Evolutionary conservation across 1,140 invertebrate species (phyloP), one percentile per base, ranked within the genome.

Genomic region (Heliothis subflexa): DNA sequence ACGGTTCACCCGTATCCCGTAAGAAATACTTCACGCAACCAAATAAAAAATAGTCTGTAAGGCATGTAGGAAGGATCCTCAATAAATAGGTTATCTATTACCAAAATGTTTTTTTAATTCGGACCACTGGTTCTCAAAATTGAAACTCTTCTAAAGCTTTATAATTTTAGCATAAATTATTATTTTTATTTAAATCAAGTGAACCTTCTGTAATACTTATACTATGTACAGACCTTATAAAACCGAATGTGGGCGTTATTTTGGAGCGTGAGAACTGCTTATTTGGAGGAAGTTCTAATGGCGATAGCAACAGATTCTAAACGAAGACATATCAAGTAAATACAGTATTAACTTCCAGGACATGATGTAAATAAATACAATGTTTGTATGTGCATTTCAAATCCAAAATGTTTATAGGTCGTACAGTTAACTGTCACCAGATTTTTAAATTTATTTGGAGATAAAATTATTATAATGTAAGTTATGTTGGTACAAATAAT

Each of bases 211-310:
- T 50, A 70, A 25, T 28, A 18, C 10, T 18, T 25, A 2, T 25
- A 1, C 21, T 25, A 25, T 25, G 10, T 70, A n/a, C 28, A 25
- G 50, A 52, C 12, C 3, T 13, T n/a, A 18, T 21, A 14, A 18
- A 57, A 54, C n/a, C n/a, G 14, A 25, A 49, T 59, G 71, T 61
- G 45, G 71, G 71, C 45, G 71, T 74, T 18, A 10, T 61, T 59
- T 25, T 61, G 40, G 71, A 74, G 71, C 71, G 71, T 74, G 71
- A 61, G 71, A 74, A 59, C 54, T 61, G 18, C 71, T 74, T 74
- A 47, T 74, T 74, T 50, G 55, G 52, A 33, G 21, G 71, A 40
- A 71, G 49, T 28, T 40, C 52, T 55, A 71, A 71, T 71, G 25
- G 50, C 66, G 50, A 55, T 66, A 66, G 40, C 40, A 66, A 49